These are phyloP conservation scores for Sclerurus mexicanus DNA, from an alignment of 2,113 vertebrate genomes.

Conservation along the genomic window DNA sequence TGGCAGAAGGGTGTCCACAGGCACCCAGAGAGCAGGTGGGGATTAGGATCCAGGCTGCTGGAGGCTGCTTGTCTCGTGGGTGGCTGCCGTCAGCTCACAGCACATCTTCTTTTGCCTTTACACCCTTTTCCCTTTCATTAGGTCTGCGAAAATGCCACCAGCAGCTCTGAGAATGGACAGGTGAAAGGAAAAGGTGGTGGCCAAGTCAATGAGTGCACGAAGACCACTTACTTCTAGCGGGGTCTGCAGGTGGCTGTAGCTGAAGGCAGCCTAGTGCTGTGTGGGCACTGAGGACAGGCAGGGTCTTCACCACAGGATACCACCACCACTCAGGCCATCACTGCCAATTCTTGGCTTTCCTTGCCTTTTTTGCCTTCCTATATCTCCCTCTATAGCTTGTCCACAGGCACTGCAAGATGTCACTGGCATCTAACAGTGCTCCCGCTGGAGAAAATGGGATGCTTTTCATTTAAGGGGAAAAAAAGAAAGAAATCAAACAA, in stretches of 20 bases:
- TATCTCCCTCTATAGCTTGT: neutral
- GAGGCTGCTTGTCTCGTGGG: neutral
- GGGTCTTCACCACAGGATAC: neutral
- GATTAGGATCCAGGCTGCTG: neutral
- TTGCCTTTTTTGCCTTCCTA: neutral
- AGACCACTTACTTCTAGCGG: conserved; percentile 42
- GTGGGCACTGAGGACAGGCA: neutral
- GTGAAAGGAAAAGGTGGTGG: neutral
- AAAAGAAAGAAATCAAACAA: neutral
- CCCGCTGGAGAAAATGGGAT: neutral
- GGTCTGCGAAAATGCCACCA: neutral
- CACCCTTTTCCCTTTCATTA: neutral
- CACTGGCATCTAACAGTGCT: neutral
- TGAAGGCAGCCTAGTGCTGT: neutral
- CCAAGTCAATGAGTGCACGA: neutral
- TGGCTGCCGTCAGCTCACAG: neutral
- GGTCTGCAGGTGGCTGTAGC: neutral
- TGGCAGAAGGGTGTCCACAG: neutral
- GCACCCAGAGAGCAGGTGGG: rapidly evolving
- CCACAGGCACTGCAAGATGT: neutral
- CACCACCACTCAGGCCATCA: neutral
- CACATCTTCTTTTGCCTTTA: neutral
- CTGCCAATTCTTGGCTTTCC: neutral
- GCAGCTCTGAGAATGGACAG: neutral
- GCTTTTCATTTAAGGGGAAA: neutral